Conservation (phyloP, 92 coral and sea anemone species). For the Phymanthus crucifer region DNA sequence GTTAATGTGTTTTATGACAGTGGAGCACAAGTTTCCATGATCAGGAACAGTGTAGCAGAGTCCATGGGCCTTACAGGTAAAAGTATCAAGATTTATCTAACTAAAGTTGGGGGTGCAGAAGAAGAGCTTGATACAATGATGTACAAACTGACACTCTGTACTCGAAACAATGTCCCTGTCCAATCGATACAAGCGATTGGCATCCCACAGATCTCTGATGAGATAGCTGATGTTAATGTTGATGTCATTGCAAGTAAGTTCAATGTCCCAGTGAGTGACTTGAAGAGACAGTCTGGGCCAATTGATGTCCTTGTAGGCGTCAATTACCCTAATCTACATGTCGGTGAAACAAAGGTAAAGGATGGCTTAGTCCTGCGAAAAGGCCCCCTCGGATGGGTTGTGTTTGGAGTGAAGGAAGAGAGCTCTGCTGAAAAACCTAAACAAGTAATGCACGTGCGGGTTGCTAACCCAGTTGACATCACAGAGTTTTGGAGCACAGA, state of each 20-base stretch:
- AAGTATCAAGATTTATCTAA: conserved; percentile 33
- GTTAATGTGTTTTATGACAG: conserved; percentile 46
- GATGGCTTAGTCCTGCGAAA: conserved; percentile 42
- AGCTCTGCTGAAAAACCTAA: conserved; percentile 16
- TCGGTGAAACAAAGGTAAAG: conserved; percentile 58
- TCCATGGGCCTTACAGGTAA: conserved; percentile 37
- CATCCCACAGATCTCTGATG: conserved; percentile 56
- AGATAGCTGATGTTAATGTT: conserved; percentile 25
- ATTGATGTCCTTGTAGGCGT: conserved; percentile 59
- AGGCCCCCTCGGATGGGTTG: conserved; percentile 68
- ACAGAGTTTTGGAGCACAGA: conserved; percentile 46
- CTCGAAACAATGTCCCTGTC: conserved; percentile 1
- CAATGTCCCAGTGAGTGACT: conserved; percentile 14
- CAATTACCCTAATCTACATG: conserved; percentile 59
- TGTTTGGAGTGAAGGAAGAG: conserved; percentile 36
- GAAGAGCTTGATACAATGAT: conserved; percentile 51
- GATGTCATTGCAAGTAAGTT: conserved; percentile 26
- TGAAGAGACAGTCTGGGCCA: conserved; percentile 49
- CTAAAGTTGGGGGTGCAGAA: conserved; percentile 53
- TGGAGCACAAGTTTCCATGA: conserved; percentile 57
- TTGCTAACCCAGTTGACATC: conserved; percentile 48
- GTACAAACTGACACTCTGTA: conserved; percentile 38
- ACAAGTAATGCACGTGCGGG: conserved; percentile 35
- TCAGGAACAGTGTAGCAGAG: conserved; percentile 41
- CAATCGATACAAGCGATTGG: conserved; percentile 55